Conservation (phyloP, 1,140 invertebrate genomes). For the Drosophila dunni region DNA sequence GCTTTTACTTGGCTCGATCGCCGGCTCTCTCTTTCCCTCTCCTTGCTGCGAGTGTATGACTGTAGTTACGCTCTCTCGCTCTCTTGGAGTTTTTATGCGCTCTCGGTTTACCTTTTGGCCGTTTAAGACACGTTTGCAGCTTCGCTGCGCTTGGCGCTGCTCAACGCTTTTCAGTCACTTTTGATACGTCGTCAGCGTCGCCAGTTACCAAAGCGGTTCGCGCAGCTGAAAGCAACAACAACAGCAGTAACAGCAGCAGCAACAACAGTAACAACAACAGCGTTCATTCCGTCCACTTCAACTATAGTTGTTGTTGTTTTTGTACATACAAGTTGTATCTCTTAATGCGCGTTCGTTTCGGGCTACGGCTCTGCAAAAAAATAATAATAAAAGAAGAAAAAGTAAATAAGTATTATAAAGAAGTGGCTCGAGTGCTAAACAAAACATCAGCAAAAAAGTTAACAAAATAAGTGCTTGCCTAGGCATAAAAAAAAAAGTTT, state of each 20-base stretch:
- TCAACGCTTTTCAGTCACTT: conserved; percentile 63
- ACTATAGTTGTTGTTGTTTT: conserved; percentile 37
- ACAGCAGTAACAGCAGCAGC: conserved; percentile 7
- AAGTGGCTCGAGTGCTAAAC: conserved; percentile 61
- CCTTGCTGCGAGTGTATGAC: neutral
- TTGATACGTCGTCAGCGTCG: conserved; percentile 58
- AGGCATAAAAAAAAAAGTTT: conserved; percentile 39
- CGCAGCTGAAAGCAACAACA: conserved; percentile 41
- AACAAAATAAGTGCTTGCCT: conserved; percentile 53
- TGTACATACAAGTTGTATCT: conserved; percentile 28
- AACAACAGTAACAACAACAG: conserved; percentile 23
- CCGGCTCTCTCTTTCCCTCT: conserved; percentile 17
- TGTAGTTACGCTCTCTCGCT: neutral
- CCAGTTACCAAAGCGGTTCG: conserved; percentile 60
- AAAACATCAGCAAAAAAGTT: conserved; percentile 24
- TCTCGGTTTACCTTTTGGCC: conserved; percentile 34
- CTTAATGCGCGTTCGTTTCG: conserved; percentile 60
- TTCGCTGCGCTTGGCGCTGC: conserved; percentile 52
- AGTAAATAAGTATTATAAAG: conserved; percentile 15
- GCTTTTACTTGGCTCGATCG: conserved; percentile 54
- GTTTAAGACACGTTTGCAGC: conserved; percentile 73
- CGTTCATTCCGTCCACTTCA: conserved; percentile 31
- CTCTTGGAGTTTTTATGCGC: neutral
- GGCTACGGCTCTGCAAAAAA: conserved; percentile 46
- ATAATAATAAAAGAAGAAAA: conserved; percentile 26